Conservation (phyloP, 1,140 invertebrate species). For the Lethocerus indicus region DNA sequence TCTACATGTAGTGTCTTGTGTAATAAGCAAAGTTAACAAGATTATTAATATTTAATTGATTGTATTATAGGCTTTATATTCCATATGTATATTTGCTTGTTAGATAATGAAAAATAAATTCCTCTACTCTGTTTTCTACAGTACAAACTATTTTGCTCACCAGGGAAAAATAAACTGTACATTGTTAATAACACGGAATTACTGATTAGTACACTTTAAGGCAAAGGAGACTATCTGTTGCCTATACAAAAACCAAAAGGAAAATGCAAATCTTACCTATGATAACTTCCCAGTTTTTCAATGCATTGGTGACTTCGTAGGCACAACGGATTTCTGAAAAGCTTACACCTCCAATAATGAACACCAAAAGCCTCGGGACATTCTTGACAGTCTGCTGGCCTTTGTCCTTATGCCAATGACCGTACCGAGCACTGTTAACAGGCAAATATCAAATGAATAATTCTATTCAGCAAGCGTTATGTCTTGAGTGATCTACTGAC, state of each 20-base stretch:
- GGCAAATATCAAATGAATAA: background rate
- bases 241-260: background rate
- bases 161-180: background rate
- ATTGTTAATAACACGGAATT: background rate
- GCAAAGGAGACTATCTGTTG: background rate
- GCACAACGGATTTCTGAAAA: constrained; percentile 96
- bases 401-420: constrained; percentile 98
- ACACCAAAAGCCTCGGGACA: constrained; percentile 90
- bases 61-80: background rate
- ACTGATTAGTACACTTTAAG: background rate
- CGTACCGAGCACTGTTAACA: constrained; percentile 80
- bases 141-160: background rate
- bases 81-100: background rate
- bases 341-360: constrained; percentile 87
- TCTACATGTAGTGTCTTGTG: too few species aligned
- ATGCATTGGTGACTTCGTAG: constrained; percentile 91
- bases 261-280: constrained; percentile 47
- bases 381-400: constrained; percentile 79
- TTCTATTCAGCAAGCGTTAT: too few species aligned
- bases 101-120: background rate
- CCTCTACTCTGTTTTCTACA: background rate
- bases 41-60: too few species aligned
- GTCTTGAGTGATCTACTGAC: too few species aligned
- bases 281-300: constrained; percentile 99
- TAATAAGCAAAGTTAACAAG: too few species aligned